These are phyloP conservation scores for Oryzias dopingdopingensis DNA, from an alignment of 2,797 vertebrate species.

Conservation along the genomic window DNA sequence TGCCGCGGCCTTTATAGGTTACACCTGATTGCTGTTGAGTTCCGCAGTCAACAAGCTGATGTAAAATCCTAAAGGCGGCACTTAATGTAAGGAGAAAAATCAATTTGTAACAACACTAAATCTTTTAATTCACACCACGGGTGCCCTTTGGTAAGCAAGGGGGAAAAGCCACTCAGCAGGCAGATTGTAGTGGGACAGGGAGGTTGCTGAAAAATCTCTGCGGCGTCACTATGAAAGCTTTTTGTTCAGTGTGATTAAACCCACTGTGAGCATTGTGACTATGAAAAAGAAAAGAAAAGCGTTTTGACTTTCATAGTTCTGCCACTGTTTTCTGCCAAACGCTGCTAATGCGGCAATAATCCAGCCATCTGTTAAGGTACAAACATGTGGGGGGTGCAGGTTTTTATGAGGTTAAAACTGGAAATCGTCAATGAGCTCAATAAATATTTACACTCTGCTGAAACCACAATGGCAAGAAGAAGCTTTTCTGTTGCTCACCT, in stretches of 20 bases:
- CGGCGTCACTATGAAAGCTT: slow-evolving; percentile 9
- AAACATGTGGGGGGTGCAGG: slow-evolving; percentile 4
- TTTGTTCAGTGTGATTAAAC: slow-evolving; percentile 1
- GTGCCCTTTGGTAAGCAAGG: slow-evolving; percentile 35
- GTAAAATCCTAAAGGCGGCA: slow-evolving; percentile 15
- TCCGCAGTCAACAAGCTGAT: slow-evolving; percentile 17
- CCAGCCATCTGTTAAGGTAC: slow-evolving; percentile 16
- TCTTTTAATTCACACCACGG: slow-evolving; percentile 57
- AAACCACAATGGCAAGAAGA: not conserved
- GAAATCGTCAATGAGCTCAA: slow-evolving; percentile 8
- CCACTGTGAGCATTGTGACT: slow-evolving; percentile 2
- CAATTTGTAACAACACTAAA: slow-evolving; percentile 43
- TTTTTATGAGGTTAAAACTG: slow-evolving; percentile 7
- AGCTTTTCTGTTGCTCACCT: not conserved
- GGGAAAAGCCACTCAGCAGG: slow-evolving; percentile 40
- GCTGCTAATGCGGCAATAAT: slow-evolving; percentile 9
- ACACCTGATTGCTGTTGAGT: slow-evolving; percentile 44
- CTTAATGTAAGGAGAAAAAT: slow-evolving; percentile 42
- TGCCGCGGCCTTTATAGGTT: slow-evolving; percentile 37
- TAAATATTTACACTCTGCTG: slow-evolving; percentile 20
- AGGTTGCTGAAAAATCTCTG: no score
- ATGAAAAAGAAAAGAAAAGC: not conserved
- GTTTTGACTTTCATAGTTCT: slow-evolving; percentile 1
- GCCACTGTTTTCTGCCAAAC: slow-evolving; percentile 1
- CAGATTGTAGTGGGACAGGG: no score